phyloP scores from a whole-genome alignment of 2,797 vertebrate genomes.

The Vipera ursinii region DNA sequence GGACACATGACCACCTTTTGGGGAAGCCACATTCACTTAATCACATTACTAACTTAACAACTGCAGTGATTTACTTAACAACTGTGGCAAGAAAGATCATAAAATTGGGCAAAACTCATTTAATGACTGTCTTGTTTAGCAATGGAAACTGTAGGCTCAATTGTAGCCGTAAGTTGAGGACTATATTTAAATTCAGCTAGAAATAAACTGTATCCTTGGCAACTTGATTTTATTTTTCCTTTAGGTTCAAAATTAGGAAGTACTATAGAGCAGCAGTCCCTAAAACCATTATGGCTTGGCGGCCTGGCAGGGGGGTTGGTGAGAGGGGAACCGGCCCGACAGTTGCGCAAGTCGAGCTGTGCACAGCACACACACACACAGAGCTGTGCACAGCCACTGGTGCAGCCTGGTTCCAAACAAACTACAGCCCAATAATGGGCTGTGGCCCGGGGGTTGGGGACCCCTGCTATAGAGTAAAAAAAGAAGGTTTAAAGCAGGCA shows the following conservation, averaged over 20 bases:
- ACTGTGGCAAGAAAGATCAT: background rate
- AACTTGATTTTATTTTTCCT: background rate
- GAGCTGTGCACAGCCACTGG: no score
- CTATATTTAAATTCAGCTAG: background rate
- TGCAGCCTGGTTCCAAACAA: no score
- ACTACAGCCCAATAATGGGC: no score
- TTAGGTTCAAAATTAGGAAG: background rate
- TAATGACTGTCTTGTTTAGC: background rate
- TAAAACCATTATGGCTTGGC: no score
- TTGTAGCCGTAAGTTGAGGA: background rate
- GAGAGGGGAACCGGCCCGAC: no score
- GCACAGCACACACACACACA: no score
- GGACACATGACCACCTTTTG: background rate
- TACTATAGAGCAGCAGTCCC: background rate
- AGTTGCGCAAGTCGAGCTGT: no score
- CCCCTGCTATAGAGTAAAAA: background rate
- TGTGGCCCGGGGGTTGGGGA: no score
- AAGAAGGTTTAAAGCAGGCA: background rate
- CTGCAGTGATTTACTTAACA: background rate
- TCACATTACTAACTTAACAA: background rate
- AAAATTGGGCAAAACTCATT: background rate
- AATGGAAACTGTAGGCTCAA: background rate
- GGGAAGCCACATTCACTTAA: background rate
- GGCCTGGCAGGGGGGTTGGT: no score
- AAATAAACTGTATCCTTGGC: background rate